Evolutionary conservation across 2,113 vertebrate genomes (phyloP), one percentile per base, ranked within the genome.

Genomic region (Triplophysa dalaica): DNA sequence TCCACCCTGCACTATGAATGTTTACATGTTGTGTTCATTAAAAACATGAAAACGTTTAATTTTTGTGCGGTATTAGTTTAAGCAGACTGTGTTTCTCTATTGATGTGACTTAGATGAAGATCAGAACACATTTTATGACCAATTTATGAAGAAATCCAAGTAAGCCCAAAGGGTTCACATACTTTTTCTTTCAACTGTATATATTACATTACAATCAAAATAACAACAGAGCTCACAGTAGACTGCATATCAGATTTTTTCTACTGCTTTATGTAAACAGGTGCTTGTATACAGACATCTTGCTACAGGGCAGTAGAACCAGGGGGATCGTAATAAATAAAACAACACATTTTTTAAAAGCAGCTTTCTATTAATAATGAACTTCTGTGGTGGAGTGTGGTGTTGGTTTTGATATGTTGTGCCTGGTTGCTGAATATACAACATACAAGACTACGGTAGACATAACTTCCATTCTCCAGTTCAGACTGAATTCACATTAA

Each of bases 251-350:
- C 5, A 45, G 43, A 45, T 45, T 13, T 61, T 45, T 29, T 70
- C 60, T 21, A 2, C 22, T 6, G 21, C 14, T 74, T 60, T 24
- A 21, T 24, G 69, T 26, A 74, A 58, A 58, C 48, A 74, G 70
- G 0, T 29, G 3, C 29, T 29, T 29, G 4, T 29, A 63, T 24
- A 48, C 21, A 70, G 67, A 54, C 56, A 29, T 29, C 58, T 75
- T 45, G 67, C 66, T 70, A 12, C 68, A 41, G 45, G 24, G 60
- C 74, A 66, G 50, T 70, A 74, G 38, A 74, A 45, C 70, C 70
- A 74, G n/a, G 10, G 70, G 70, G 70, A 45, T 43, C 1, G 13
- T 54, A 8, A 77, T 87, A 65, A 89, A 90, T 88, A 85, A 82
- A 82, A 77, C 26, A 82, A n/a, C 33, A 64, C 41, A 33, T 54